Conservation (phyloP, 2,113 vertebrate species). For the Thermophis baileyi region DNA sequence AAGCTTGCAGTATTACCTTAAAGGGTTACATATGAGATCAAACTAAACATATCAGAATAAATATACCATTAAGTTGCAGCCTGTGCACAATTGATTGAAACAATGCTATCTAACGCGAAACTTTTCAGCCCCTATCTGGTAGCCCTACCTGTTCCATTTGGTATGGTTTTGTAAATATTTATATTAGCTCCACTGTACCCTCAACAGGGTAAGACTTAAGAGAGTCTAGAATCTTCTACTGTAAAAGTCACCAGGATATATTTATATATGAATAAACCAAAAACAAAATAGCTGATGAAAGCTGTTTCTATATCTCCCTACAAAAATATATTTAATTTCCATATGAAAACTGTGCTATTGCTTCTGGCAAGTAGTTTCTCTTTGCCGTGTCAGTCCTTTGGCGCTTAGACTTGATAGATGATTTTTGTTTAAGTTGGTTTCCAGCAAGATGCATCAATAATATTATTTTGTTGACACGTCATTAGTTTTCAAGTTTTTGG, state of each 20-base stretch:
- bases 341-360: constrained; percentile 7
- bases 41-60: background rate
- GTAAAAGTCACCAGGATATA: background rate
- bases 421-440: constrained; percentile 21
- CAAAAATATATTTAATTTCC: constrained; percentile 20
- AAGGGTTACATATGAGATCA: background rate
- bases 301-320: background rate
- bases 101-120: background rate
- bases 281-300: background rate
- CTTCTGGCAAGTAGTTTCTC: background rate
- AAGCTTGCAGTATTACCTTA: background rate
- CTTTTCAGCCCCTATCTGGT: background rate
- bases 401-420: constrained; percentile 8
- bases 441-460: constrained; percentile 29
- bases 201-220: background rate
- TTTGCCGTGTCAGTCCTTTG: background rate
- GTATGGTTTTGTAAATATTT: background rate
- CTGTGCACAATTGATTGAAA: background rate
- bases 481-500: constrained; percentile 32
- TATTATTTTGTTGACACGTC: constrained; percentile 20
- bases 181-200: background rate
- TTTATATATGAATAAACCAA: background rate
- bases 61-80: background rate
- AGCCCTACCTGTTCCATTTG: background rate
- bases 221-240: background rate